Evolutionary conservation across 1,140 invertebrate genomes (phyloP).

Genomic region (Drosophila rhopaloa): DNA sequence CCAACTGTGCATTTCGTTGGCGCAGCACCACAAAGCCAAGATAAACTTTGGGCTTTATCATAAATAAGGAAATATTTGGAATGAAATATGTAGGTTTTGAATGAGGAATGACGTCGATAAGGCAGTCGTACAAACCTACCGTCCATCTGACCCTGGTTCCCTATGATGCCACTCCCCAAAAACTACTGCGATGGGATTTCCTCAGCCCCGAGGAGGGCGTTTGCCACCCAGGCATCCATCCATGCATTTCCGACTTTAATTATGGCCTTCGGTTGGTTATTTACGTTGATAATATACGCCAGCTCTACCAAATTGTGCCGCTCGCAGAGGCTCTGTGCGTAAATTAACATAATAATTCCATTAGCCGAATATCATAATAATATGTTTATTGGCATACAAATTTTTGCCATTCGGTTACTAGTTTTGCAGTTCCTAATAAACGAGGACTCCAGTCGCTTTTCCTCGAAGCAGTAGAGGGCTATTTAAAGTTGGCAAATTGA

Average conservation of each 20-base stretch:
- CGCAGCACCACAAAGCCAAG: neutral
- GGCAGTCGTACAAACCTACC: no score
- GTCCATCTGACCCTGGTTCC: neutral
- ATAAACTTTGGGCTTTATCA: neutral
- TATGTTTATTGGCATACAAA: constrained; percentile 8
- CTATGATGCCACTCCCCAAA: constrained; percentile 3
- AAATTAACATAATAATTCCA: constrained; percentile 65
- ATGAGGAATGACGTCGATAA: neutral
- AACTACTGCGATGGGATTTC: constrained; percentile 18
- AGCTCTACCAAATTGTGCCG: constrained; percentile 12
- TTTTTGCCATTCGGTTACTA: neutral
- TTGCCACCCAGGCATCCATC: constrained; percentile 11
- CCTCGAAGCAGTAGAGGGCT: constrained; percentile 20
- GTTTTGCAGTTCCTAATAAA: constrained; percentile 18
- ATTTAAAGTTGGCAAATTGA: constrained; percentile 32
- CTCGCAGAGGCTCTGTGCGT: constrained; percentile 2
- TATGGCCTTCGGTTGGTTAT: constrained; percentile 39
- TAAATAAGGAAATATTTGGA: neutral
- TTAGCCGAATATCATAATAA: constrained; percentile 45
- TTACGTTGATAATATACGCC: constrained; percentile 58
- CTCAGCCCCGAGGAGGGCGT: neutral
- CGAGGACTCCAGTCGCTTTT: constrained; percentile 11
- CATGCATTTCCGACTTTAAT: constrained; percentile 36
- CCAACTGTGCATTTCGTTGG: constrained; percentile 22
- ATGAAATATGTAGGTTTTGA: neutral